Evolutionary conservation across 1,140 invertebrate genomes (phyloP).

Genomic region (Helicoverpa zea): DNA sequence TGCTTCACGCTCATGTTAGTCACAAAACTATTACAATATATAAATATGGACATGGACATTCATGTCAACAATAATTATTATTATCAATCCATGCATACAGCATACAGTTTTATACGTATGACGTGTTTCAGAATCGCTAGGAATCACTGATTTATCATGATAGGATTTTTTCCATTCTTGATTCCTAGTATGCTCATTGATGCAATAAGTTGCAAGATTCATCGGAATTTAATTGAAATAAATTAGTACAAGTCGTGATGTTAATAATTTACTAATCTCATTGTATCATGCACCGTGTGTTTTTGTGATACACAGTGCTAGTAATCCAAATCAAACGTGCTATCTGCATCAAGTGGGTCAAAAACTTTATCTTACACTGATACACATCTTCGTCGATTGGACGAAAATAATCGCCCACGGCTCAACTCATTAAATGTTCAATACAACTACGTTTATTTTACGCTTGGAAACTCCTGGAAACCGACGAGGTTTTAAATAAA

Average conservation of each 20-base stretch:
- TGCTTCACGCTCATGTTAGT: slow-evolving; percentile 51
- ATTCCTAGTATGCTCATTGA: too few species aligned
- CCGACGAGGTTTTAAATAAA: slow-evolving; percentile 17
- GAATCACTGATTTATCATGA: background rate
- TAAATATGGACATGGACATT: background rate
- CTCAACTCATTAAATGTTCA: slow-evolving; percentile 55
- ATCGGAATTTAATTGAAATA: too few species aligned
- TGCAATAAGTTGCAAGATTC: too few species aligned
- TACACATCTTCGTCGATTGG: slow-evolving; percentile 18
- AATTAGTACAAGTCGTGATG: too few species aligned
- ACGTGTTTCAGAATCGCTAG: background rate
- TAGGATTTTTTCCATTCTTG: too few species aligned
- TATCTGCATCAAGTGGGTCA: background rate
- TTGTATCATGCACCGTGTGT: background rate
- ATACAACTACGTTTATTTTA: slow-evolving; percentile 62
- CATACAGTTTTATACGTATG: slow-evolving; percentile 1
- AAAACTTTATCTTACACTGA: slow-evolving; percentile 40
- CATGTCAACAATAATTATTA: background rate
- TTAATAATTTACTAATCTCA: too few species aligned
- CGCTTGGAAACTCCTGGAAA: slow-evolving; percentile 63
- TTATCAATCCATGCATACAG: background rate
- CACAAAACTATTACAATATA: slow-evolving; percentile 33
- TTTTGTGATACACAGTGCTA: slow-evolving; percentile 15
- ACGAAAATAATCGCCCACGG: background rate
- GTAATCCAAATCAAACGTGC: slow-evolving; percentile 24